Evolutionary conservation across 2,888 invertebrate species (phyloP), one percentile per base, ranked within the genome.

Genomic region (Andrena praecox): DNA sequence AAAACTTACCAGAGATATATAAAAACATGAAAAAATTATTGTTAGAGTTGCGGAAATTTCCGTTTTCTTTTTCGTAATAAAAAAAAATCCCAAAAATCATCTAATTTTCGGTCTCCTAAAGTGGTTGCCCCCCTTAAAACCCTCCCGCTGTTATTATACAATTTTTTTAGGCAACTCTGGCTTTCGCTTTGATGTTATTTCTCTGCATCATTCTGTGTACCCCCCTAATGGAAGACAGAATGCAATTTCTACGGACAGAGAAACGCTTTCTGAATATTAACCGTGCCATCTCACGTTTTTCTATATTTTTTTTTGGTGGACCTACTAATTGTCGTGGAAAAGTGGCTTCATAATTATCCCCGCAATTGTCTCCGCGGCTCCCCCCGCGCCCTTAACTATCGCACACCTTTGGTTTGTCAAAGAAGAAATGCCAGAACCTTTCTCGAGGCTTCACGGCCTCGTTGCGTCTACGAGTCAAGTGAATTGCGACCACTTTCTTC

Each of bases 401-500:
- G 59, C 16, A 16, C 35, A 24, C 16, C 67, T 59, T 59, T 31
- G 48, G 48, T 31, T 74, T 56, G 56, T 74, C 48, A 67, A 74
- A 67, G 73, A 67, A 74, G 42, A 74, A 74, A 59, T 20, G 67
- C 24, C 56, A 16, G 64, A 73, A 72, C 27, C 42, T 12, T 29
- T 12, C 56, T 64, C 1, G 31, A 64, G 50, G 24, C 54, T 42
- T 56, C 73, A 10, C 12, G 73, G 63, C n/a, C 48, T 73, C 64
- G 73, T 77, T 66, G 73, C 59, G 29, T 50, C 74, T 66, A 29
- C 74, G 35, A 74, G 74, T 66, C 77, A 60, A 74, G 59, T 60
- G 74, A 77, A 77, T 77, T 60, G 66, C 77, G 12, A 66, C 64
- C 59, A 74, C 77, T 74, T 77, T 66, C 74, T 59, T 60, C 31